phyloP scores from a whole-genome alignment of 2,888 invertebrate species.

The Nebria brevicollis region DNA sequence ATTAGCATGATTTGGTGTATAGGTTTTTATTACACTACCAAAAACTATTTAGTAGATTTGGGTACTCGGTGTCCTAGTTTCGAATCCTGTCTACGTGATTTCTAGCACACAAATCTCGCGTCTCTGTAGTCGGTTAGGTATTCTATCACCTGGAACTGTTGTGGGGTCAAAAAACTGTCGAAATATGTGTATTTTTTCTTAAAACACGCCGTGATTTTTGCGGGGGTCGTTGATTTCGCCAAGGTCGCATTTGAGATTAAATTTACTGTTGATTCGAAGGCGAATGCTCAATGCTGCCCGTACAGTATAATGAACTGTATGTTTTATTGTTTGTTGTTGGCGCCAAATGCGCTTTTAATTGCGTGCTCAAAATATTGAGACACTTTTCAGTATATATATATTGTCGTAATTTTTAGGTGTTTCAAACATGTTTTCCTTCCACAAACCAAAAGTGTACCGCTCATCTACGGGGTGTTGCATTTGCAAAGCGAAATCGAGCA shows the following conservation, averaged over 20 bases:
- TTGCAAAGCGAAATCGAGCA: constrained; percentile 87
- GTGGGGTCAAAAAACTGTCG: neutral
- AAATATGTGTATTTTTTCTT: neutral
- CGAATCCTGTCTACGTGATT: neutral
- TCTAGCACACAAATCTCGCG: neutral
- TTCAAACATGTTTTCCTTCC: constrained; percentile 81
- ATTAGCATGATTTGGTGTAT: too few relatives aligned
- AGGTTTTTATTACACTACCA: too few relatives aligned
- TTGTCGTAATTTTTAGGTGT: constrained; percentile 55
- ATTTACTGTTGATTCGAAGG: neutral
- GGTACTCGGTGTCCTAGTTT: neutral
- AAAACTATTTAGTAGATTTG: neutral
- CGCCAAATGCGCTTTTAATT: neutral
- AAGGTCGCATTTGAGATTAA: neutral
- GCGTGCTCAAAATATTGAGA: neutral
- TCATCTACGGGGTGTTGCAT: constrained; percentile 87
- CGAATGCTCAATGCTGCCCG: neutral
- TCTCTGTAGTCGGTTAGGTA: neutral
- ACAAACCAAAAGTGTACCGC: constrained; percentile 86
- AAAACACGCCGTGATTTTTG: neutral
- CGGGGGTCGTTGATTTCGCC: neutral
- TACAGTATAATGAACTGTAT: neutral
- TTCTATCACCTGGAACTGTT: neutral
- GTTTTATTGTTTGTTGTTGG: neutral
- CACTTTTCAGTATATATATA: too few relatives aligned